Base-by-base conservation (phyloP, 2,113 vertebrate genomes). In the Varanus salvator region DNA sequence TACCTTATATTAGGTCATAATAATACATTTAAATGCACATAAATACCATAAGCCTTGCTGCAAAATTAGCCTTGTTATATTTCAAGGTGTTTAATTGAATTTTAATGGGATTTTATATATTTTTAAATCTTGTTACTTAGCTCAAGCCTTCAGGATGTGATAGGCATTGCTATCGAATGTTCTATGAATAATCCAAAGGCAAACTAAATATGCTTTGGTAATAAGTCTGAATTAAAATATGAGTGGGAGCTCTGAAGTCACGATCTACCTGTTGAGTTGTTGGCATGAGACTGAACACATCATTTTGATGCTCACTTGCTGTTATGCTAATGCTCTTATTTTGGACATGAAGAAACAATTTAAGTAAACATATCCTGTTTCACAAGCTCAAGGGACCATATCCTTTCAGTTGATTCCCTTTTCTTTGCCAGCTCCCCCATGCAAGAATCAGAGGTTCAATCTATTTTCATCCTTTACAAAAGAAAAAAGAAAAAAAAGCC, bases 381-480 rank as follows among this genome's bases (percentile, higher is more conserved):
- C 77, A 38, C 57, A 90, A 72, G 3, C 57, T 92, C 29, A 83
- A 82, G 0, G 5, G 87, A 87, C 91, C 4, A 81, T 84, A 91
- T 94, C 92, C 68, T 91, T 94, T 80, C 9, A 89, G 85, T 89
- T n/a, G 6, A 0, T 89, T 85, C 66, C 85, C 86, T 92, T 90
- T 88, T 91, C 72, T 81, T 38, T 77, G 48, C 60, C 57, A 85
- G 17, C 34, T 78, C 76, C 77, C 76, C 38, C 86, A 54, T 93
- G 77, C 31, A 95, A 85, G 29, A 93, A 75, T 90, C 92, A 89
- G 50, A 95, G 88, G 82, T 91, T 95, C 80, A 88, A 90, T 92
- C 83, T 95, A 93, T 91, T 93, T 94, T 95, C 92, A 81, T 80
- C 44, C 60, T 92, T 94, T 93, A 91, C 93, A 95, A 92, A 93